These are phyloP conservation scores for Slavum lentiscoides DNA, from an alignment of 2,888 invertebrate genomes.

Conservation along the genomic window DNA sequence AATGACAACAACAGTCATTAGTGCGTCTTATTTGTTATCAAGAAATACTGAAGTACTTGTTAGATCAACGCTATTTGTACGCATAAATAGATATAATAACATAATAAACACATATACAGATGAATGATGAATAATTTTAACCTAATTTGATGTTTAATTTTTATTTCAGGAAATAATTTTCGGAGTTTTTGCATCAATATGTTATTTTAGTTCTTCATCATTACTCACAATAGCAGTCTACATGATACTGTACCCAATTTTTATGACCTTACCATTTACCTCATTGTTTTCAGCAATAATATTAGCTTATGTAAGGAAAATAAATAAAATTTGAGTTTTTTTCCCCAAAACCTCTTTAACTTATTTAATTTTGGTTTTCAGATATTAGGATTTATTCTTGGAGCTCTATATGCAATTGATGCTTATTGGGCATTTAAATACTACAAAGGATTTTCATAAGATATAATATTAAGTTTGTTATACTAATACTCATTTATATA, in stretches of 20 bases:
- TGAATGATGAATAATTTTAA: neutral
- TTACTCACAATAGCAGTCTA: conserved; percentile 80
- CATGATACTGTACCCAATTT: conserved; percentile 75
- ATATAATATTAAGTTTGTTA: conserved; percentile 8
- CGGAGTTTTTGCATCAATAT: conserved; percentile 74
- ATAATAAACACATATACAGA: neutral
- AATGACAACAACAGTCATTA: conserved; percentile 74
- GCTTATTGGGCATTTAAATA: conserved; percentile 73
- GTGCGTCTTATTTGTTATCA: conserved; percentile 78
- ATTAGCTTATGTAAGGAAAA: conserved; percentile 75
- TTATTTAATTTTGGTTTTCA: conserved; percentile 60
- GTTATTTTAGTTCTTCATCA: conserved; percentile 77
- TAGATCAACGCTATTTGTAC: conserved; percentile 81
- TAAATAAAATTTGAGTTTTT: neutral
- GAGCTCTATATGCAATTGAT: conserved; percentile 76
- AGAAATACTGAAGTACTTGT: conserved; percentile 75
- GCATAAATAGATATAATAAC: too few relatives aligned
- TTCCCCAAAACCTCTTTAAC: neutral
- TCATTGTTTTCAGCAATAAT: conserved; percentile 84
- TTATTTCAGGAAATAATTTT: conserved; percentile 76
- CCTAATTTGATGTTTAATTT: conserved; percentile 50
- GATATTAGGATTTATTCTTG: conserved; percentile 78
- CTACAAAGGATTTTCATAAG: conserved; percentile 55
- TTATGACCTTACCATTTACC: conserved; percentile 75
- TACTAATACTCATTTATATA: conserved; percentile 30